Percentiles rank a stretch among this genome's conserved stretches.
Conservation (phyloP, 2,888 invertebrate species). For the Mongoloraphidia duomilia region DNA sequence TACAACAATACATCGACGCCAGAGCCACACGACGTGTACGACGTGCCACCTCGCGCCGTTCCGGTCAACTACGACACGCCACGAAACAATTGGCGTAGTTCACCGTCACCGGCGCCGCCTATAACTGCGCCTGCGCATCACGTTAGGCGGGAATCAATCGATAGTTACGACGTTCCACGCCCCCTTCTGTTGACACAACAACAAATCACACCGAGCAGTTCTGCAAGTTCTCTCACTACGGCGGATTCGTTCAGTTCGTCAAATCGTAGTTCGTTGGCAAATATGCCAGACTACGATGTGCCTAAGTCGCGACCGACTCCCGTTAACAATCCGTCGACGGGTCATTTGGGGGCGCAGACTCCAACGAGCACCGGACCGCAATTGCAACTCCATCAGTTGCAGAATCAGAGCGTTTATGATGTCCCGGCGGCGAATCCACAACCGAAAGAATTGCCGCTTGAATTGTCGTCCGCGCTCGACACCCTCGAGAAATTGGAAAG, state of each 20-base stretch:
- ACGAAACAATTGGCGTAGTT: slow-evolving; percentile 31
- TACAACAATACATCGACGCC: slow-evolving; percentile 2
- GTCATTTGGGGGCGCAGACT: slow-evolving; percentile 10
- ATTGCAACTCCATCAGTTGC: slow-evolving; percentile 21
- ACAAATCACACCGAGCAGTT: slow-evolving; percentile 50
- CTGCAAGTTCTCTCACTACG: slow-evolving; percentile 47
- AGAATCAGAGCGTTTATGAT: slow-evolving; percentile 39
- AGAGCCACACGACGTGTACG: slow-evolving; percentile 33
- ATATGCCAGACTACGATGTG: slow-evolving; percentile 56
- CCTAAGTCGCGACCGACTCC: slow-evolving; percentile 36
- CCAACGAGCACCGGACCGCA: slow-evolving; percentile 17
- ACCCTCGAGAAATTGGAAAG: slow-evolving; percentile 57
- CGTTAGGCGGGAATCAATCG: slow-evolving; percentile 25
- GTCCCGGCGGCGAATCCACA: slow-evolving; percentile 34
- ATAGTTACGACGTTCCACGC: slow-evolving; percentile 52
- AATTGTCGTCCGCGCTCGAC: slow-evolving; percentile 61
- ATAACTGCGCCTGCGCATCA: slow-evolving; percentile 17
- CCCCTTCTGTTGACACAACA: slow-evolving; percentile 35
- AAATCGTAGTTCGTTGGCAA: slow-evolving; percentile 29
- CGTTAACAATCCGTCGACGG: slow-evolving; percentile 18
- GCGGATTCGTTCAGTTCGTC: slow-evolving; percentile 44
- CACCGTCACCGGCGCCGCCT: slow-evolving; percentile 30
- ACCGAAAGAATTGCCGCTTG: slow-evolving; percentile 52
- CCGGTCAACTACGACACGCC: slow-evolving; percentile 40
- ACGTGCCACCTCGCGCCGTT: slow-evolving; percentile 47